Evolutionary conservation across 2,797 vertebrate species (phyloP).

Genomic region (Crenichthys baileyi): DNA sequence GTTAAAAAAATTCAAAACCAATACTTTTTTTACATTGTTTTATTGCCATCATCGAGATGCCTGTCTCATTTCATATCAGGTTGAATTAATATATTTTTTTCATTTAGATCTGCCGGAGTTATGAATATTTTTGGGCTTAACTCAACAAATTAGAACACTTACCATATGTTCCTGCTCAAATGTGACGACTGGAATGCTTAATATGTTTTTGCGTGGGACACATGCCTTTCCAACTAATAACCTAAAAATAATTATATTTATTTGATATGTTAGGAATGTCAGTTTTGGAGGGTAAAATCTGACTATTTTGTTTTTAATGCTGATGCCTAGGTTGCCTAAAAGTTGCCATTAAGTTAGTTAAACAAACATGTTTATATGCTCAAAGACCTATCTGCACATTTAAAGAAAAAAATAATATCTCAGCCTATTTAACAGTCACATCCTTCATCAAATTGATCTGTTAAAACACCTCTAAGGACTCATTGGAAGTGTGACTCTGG

Average conservation of each 20-base stretch:
- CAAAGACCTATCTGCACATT: not conserved
- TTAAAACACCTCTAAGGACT: constrained; percentile 4
- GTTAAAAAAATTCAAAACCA: no score
- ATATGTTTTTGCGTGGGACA: not conserved
- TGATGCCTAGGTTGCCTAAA: not conserved
- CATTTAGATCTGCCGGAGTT: not conserved
- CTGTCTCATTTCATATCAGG: not conserved
- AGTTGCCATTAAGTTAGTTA: not conserved
- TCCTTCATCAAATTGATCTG: not conserved
- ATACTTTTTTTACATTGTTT: not conserved
- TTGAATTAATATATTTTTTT: not conserved
- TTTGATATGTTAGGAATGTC: not conserved
- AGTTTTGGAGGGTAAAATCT: not conserved
- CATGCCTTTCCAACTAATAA: not conserved
- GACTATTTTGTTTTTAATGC: not conserved
- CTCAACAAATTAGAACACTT: not conserved
- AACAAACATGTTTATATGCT: not conserved
- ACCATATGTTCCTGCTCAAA: not conserved
- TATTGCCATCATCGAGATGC: not conserved
- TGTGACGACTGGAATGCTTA: not conserved
- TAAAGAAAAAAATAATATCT: not conserved
- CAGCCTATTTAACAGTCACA: not conserved
- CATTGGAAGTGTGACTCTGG: not conserved
- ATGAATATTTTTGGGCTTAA: not conserved
- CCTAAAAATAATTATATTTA: not conserved